Percentiles rank a stretch among this genome's conserved stretches.
phyloP scores from a whole-genome alignment of 2,797 vertebrate genomes.

The Bovichtus diacanthus region DNA sequence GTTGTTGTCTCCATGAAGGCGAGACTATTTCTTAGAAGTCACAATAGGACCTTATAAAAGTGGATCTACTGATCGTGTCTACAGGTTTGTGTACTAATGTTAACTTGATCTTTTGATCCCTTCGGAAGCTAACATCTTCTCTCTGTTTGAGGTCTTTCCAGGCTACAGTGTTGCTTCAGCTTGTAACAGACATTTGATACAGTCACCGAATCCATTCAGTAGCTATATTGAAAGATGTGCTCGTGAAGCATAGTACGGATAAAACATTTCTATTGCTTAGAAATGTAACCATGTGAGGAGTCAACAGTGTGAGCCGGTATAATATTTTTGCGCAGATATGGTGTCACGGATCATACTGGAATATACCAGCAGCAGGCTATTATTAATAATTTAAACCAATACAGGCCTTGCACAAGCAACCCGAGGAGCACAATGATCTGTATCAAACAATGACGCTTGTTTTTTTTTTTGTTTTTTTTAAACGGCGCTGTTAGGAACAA shows the following conservation, averaged over 20 bases:
- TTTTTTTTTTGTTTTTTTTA: neutral
- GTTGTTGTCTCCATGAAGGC: neutral
- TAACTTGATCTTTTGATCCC: neutral
- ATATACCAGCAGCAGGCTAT: conserved; percentile 39
- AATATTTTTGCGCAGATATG: conserved; percentile 16
- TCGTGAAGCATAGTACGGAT: conserved; percentile 17
- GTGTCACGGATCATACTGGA: conserved; percentile 29
- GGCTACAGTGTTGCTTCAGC: neutral
- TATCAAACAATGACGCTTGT: conserved; percentile 47
- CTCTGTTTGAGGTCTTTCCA: neutral
- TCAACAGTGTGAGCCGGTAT: neutral
- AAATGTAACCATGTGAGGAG: neutral
- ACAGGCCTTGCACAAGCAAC: conserved; percentile 47
- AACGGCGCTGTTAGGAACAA: neutral
- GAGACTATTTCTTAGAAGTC: neutral
- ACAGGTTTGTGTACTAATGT: neutral
- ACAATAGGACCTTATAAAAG: neutral
- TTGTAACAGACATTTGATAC: conserved; percentile 20
- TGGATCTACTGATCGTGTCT: neutral
- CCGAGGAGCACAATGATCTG: conserved; percentile 39
- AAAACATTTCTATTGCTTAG: neutral
- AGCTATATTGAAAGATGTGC: neutral
- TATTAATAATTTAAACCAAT: conserved; percentile 69
- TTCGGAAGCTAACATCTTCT: neutral
- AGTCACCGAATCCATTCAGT: neutral